Evolutionary conservation across 1,140 invertebrate genomes (phyloP), one percentile per base, ranked within the genome.

Genomic region (Diorhabda sublineata): DNA sequence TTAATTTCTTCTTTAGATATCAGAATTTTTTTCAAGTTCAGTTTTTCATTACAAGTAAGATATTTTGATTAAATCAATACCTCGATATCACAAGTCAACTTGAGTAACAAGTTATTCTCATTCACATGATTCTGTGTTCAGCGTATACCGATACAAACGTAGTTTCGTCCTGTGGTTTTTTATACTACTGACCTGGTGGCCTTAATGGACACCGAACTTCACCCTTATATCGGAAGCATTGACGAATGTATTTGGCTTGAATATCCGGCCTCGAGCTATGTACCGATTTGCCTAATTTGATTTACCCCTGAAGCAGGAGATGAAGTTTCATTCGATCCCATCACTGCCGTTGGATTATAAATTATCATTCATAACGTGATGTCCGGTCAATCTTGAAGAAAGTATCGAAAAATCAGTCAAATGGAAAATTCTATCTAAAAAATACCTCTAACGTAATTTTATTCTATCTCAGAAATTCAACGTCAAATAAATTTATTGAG

Each of bases 191-290:
- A 42, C 42, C n/a, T 44, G n/a, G 45, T 45, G 42, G 41, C 9
- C 52, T 65, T 64, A 65, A 65, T 65, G 64, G 64, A 65, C 41
- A 58, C 52, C 64, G 52, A 8, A 4, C 64, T 41, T 65, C 64
- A 9, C 11, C 56, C 52, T 41, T 42, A 3, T 47, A 58, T 52
- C 11, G 64, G 64, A 65, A 65, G 64, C 8, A 47, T 58, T 65
- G 64, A 65, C 64, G 64, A 65, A 65, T 65, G 64, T 43, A n/a
- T 58, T 65, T 52, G 64, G 56, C 64, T 65, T 41, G 42, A 57
- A 65, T 65, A 57, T 65, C 64, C 64, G 64, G 47, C 41, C 42
- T 58, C 41, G 42, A 43, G 64, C 64, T 47, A 65, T 58, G 47
- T 45, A 65, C 44, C 56, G 61, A 65, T 65, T 65, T 65, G 56